Evolutionary conservation across 23 tunicate species (phyloP).

Genomic region (Corella eumyota): DNA sequence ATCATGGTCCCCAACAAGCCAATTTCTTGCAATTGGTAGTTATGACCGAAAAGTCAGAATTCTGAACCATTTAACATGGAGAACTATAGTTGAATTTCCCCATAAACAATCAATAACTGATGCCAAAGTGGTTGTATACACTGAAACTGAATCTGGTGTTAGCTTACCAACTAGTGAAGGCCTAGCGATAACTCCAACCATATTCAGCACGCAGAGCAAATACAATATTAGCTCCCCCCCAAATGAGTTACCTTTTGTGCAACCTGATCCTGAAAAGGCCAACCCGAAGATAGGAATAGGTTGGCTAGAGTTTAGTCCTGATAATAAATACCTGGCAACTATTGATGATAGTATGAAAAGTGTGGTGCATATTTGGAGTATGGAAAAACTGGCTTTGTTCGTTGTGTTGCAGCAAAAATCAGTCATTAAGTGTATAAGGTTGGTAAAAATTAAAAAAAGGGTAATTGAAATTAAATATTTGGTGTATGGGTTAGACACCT

Average conservation of each 20-base stretch:
- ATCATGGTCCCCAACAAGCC: conserved; percentile 90
- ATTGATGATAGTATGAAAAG: conserved; percentile 91
- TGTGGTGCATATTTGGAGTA: conserved; percentile 72
- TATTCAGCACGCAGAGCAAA: conserved; percentile 89
- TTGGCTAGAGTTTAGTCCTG: conserved; percentile 86
- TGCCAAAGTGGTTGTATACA: conserved; percentile 41
- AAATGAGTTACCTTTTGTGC: conserved; percentile 31
- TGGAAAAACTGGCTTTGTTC: conserved; percentile 50
- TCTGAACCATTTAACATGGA: conserved; percentile 89
- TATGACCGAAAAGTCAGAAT: conserved; percentile 78
- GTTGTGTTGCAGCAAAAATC: conserved; percentile 64
- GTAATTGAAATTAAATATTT: no score
- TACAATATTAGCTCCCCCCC: conserved; percentile 55
- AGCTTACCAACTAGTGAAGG: conserved; percentile 11
- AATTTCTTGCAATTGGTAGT: conserved; percentile 88
- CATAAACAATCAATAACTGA: conserved; percentile 26
- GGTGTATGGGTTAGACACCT: no score
- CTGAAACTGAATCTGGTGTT: conserved; percentile 47
- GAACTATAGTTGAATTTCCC: conserved; percentile 62
- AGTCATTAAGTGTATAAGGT: conserved; percentile 62
- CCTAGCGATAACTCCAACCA: conserved; percentile 7
- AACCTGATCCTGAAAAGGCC: conserved; percentile 73
- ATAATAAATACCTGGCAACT: conserved; percentile 78
- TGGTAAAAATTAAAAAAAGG: no score
- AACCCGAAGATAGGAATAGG: conserved; percentile 87